Evolutionary conservation across 2,888 invertebrate genomes (phyloP).

Genomic region (Trisateles emortualis): DNA sequence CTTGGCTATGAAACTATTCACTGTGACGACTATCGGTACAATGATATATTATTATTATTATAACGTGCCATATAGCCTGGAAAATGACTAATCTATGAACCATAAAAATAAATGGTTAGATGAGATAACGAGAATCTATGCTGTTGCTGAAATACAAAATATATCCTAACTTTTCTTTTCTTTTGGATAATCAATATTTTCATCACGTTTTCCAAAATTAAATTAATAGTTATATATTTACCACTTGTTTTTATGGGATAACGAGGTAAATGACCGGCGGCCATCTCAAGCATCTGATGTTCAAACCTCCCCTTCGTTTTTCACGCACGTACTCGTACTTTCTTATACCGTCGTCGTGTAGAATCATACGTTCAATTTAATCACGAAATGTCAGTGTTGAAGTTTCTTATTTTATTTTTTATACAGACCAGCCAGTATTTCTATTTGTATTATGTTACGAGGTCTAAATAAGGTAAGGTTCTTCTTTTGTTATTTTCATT

Average conservation of each 20-base stretch:
- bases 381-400: conserved; percentile 31
- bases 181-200: no score
- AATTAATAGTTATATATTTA: conserved; percentile 24
- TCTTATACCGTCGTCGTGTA: conserved; percentile 5
- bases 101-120: no score
- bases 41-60: no score
- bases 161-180: no score
- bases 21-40: no score
- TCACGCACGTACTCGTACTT: conserved; percentile 37
- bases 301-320: conserved; percentile 16
- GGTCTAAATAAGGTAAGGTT: neutral
- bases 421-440: neutral
- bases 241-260: conserved; percentile 29
- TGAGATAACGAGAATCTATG: no score
- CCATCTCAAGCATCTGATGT: conserved; percentile 19
- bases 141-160: no score
- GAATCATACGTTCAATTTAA: conserved; percentile 43
- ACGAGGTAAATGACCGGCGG: conserved; percentile 17
- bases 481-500: neutral
- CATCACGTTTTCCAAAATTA: no score
- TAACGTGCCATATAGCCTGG: no score
- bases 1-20: no score
- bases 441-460: neutral
- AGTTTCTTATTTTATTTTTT: conserved; percentile 13
- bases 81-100: no score